Evolutionary conservation across 1,140 invertebrate genomes (phyloP).

Genomic region (Phocides pigmalion): DNA sequence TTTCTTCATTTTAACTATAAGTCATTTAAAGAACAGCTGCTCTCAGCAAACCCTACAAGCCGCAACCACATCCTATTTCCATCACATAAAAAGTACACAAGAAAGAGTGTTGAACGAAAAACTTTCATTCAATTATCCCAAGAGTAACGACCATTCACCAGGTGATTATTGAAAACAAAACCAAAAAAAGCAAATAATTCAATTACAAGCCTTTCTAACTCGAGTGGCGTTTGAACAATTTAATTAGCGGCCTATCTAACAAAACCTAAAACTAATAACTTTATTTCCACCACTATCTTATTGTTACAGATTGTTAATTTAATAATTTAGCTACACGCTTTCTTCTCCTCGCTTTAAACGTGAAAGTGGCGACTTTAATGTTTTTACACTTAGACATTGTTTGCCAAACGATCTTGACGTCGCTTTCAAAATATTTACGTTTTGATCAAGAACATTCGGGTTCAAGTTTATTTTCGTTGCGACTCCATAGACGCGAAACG

Average conservation of each 20-base stretch:
- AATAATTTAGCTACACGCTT: slow-evolving; percentile 71
- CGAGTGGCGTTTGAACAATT: slow-evolving; percentile 12
- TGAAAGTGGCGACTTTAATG: slow-evolving; percentile 45
- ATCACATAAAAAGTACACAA: neutral
- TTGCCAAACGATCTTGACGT: slow-evolving; percentile 2
- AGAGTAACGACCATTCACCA: neutral
- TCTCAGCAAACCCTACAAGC: no score
- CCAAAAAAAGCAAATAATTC: slow-evolving; percentile 25
- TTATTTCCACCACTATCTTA: slow-evolving; percentile 29
- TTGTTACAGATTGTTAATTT: slow-evolving; percentile 73
- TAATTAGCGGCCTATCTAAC: slow-evolving; percentile 31
- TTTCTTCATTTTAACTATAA: no score
- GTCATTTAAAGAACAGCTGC: no score
- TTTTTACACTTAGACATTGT: slow-evolving; percentile 22
- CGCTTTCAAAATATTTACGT: slow-evolving; percentile 28
- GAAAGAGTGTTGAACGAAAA: neutral
- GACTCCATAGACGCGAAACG: neutral
- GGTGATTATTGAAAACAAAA: slow-evolving; percentile 8
- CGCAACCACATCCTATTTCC: no score
- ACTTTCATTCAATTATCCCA: slow-evolving; percentile 25
- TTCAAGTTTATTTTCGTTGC: neutral
- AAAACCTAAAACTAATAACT: slow-evolving; percentile 34
- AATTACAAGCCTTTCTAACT: slow-evolving; percentile 28
- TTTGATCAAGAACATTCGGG: slow-evolving; percentile 3
- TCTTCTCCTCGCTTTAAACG: slow-evolving; percentile 48